Percentiles rank a stretch among this genome's conserved stretches.
Evolutionary conservation across 2,113 vertebrate species (phyloP).

Genomic region (Tupaia chinensis): DNA sequence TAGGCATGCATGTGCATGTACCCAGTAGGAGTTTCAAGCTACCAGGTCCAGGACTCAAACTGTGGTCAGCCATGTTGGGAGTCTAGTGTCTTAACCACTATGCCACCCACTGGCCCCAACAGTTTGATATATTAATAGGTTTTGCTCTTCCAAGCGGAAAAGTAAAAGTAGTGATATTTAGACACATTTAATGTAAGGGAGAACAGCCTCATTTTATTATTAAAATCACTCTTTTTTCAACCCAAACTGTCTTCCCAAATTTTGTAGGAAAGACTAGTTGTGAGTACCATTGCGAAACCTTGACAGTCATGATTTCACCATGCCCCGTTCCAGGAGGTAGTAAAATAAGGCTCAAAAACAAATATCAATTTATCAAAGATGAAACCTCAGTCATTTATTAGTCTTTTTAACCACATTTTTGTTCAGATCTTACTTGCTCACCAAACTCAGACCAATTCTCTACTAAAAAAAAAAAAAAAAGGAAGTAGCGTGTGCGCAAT

Average conservation of each 20-base stretch:
- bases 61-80: too few relatives aligned
- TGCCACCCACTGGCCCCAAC: too few relatives aligned
- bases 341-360: background rate
- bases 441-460: background rate
- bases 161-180: background rate
- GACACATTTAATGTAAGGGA: background rate
- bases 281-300: background rate
- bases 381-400: accelerated
- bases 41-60: too few relatives aligned
- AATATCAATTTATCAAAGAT: background rate
- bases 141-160: background rate
- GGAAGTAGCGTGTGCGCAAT: background rate
- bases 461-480: background rate
- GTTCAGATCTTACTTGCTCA: background rate
- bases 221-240: background rate
- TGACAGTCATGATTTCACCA: background rate
- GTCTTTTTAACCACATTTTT: background rate
- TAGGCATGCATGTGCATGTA: too few relatives aligned
- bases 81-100: too few relatives aligned
- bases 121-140: background rate
- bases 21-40: too few relatives aligned
- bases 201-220: background rate
- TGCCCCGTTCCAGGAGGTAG: background rate
- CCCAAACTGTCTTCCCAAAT: background rate
- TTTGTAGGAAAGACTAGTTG: background rate